phyloP scores from a whole-genome alignment of 92 coral and sea anemone genomes.

The Epizoanthus illoricatus region DNA sequence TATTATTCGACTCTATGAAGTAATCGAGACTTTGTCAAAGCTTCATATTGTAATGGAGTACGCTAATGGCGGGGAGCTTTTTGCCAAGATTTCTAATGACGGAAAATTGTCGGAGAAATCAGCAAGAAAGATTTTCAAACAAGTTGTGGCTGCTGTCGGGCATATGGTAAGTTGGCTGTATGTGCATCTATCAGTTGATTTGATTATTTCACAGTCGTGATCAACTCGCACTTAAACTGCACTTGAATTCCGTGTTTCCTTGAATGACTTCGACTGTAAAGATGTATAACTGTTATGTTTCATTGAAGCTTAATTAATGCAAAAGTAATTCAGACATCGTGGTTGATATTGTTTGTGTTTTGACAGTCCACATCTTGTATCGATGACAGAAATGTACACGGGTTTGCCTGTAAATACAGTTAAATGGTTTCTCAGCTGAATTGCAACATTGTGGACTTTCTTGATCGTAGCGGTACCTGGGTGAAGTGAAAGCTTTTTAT shows the following conservation, averaged over 20 bases:
- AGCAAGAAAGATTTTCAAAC: slow-evolving; percentile 78
- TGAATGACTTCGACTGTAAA: background rate
- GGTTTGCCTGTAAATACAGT: background rate
- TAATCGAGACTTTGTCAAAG: slow-evolving; percentile 93
- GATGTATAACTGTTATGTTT: slow-evolving; percentile 1
- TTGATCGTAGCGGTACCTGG: background rate
- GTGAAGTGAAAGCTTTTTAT: slow-evolving; percentile 2
- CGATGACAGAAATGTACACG: background rate
- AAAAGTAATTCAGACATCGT: background rate
- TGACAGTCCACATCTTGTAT: background rate
- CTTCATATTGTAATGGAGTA: slow-evolving; percentile 94
- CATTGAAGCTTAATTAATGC: background rate
- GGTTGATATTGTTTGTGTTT: background rate
- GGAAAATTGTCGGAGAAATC: slow-evolving; percentile 88
- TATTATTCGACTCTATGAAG: slow-evolving; percentile 92
- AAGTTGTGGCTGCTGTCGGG: slow-evolving; percentile 91
- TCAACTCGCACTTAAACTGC: background rate
- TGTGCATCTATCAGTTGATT: background rate
- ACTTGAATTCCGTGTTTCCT: background rate
- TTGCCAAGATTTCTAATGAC: slow-evolving; percentile 96
- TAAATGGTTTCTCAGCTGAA: slow-evolving; percentile 6
- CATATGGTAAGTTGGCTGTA: slow-evolving; percentile 80
- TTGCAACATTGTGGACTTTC: background rate
- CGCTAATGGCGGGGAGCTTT: slow-evolving; percentile 94
- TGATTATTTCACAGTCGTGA: slow-evolving; percentile 18